Conservation (phyloP, 1,140 invertebrate genomes). For the Bombus confusus region DNA sequence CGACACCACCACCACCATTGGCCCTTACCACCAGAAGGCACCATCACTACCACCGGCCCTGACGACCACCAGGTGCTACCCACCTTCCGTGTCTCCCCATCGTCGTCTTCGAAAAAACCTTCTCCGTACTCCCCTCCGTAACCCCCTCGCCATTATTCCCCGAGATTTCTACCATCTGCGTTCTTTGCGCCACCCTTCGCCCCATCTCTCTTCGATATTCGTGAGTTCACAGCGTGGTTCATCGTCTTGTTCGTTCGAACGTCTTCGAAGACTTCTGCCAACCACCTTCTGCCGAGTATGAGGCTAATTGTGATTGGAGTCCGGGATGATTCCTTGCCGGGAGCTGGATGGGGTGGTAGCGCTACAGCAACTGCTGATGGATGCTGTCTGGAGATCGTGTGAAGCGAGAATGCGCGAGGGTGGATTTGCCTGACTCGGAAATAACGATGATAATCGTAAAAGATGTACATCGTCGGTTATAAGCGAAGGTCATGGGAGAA, state of each 20-base stretch:
- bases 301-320: conserved; percentile 31
- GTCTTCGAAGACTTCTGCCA: conserved; percentile 8
- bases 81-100: conserved; percentile 75
- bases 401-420: too few species aligned
- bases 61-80: conserved; percentile 79
- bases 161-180: conserved; percentile 82
- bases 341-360: background rate
- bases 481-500: background rate
- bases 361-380: conserved; percentile 6
- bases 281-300: conserved; percentile 55
- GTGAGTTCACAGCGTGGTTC: background rate
- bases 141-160: conserved; percentile 68
- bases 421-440: background rate
- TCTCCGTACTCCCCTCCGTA: conserved; percentile 27
- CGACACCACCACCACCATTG: conserved; percentile 57
- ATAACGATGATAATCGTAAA: background rate
- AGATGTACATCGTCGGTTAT: background rate
- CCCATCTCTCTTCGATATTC: conserved; percentile 26
- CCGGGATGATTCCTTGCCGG: conserved; percentile 36
- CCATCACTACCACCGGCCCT: conserved; percentile 69
- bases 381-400: background rate
- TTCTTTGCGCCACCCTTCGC: conserved; percentile 59
- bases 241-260: conserved; percentile 8
- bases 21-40: conserved; percentile 65
- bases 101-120: conserved; percentile 71